A percentile compares a stretch with the other conserved stretches of the same genome.
phyloP scores from a whole-genome alignment of 2,113 vertebrate species.

The Aphyosemion australe region DNA sequence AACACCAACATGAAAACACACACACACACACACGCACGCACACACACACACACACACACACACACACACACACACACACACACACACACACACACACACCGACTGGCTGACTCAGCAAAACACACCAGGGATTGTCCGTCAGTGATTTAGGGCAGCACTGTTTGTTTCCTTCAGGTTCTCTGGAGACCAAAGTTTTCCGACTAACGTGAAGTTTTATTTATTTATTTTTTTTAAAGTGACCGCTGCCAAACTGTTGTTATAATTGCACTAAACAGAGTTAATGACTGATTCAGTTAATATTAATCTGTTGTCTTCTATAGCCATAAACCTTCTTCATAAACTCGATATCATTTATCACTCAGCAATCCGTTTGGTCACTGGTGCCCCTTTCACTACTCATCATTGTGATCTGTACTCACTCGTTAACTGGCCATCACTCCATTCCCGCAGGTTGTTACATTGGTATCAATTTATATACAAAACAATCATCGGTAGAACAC shows the following conservation, averaged over 20 bases:
- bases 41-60: neutral
- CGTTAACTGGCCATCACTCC: too few relatives aligned
- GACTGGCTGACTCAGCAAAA: constrained; percentile 56
- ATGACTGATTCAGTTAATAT: neutral
- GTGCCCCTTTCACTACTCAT: too few relatives aligned
- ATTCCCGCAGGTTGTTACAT: too few relatives aligned
- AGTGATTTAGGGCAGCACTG: constrained; percentile 10
- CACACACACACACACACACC: neutral
- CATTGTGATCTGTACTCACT: too few relatives aligned
- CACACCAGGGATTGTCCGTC: neutral
- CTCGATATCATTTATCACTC: too few relatives aligned
- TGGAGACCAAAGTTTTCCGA: constrained; percentile 30
- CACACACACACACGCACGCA: neutral
- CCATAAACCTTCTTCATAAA: too few relatives aligned
- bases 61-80: neutral
- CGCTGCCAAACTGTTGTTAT: constrained; percentile 1
- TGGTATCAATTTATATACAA: too few relatives aligned
- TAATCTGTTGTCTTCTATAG: neutral
- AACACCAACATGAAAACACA: neutral
- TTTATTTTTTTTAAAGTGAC: neutral
- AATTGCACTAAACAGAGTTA: constrained; percentile 6
- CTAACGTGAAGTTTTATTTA: neutral
- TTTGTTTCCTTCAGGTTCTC: constrained; percentile 8
- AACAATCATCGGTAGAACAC: too few relatives aligned
- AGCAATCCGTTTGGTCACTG: too few relatives aligned